A percentile compares a stretch with the other conserved stretches of the same genome.
These are phyloP conservation scores for Oreochromis tanganicae DNA, from an alignment of 2,113 vertebrate genomes.

Conservation along the genomic window DNA sequence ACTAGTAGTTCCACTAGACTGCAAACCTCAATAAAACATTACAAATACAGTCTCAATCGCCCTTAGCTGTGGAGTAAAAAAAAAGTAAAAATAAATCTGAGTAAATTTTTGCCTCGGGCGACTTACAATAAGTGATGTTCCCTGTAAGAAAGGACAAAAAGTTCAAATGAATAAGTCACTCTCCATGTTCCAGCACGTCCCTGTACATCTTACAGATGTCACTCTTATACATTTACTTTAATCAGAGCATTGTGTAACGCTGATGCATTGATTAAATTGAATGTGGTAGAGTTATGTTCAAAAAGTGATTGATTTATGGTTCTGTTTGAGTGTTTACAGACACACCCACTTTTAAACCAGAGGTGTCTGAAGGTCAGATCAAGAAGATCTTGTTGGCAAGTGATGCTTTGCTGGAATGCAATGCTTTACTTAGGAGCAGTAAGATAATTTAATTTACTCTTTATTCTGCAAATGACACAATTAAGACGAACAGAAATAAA, in stretches of 20 bases:
- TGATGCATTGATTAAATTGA: slow-evolving; percentile 19
- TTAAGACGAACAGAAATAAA: neutral
- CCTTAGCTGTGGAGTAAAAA: neutral
- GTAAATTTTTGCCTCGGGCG: neutral
- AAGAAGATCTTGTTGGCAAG: neutral
- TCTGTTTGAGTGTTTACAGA: neutral
- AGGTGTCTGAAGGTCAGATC: neutral
- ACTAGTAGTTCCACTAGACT: neutral
- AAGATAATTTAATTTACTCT: neutral
- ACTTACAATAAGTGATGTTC: neutral
- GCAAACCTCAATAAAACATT: neutral
- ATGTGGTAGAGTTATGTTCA: neutral
- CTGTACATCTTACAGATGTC: neutral
- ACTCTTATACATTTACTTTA: neutral
- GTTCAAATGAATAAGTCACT: neutral
- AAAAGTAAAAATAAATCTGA: neutral
- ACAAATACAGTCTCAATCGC: neutral
- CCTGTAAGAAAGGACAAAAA: neutral
- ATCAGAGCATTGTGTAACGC: neutral
- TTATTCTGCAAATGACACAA: neutral
- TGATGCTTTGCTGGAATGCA: neutral
- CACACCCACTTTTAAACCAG: neutral
- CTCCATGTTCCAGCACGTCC: neutral
- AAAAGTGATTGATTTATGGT: neutral
- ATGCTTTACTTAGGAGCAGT: neutral